Base-by-base conservation (phyloP, 2,113 vertebrate genomes). In the Brevimyrus niger region DNA sequence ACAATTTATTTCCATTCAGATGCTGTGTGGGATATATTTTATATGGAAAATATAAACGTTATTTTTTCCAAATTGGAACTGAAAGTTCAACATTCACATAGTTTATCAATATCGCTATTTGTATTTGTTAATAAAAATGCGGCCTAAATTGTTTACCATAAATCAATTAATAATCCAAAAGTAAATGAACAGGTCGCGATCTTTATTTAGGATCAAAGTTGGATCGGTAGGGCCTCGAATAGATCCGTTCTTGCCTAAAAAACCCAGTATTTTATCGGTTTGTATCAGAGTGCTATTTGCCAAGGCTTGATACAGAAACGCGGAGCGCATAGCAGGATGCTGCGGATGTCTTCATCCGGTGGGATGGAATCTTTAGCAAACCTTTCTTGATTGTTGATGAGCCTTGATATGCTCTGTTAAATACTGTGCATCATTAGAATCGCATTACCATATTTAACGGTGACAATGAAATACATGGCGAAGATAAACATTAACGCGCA, bases 111-210 rank as follows among this genome's bases (percentile, higher is more conserved):
- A 21, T 88, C 65, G 90, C 90, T 92, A 91, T 93, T 93, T 93
- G 92, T 92, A 91, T 90, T 90, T 80, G 92, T 92, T 90, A 92
- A 93, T 92, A 92, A 92, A 91, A 87, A 93, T 93, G 92, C 90
- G 90, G 91, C 92, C 91, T 91, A 93, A 90, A 92, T 92, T 84
- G 91, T 91, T 92, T n/a, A n/a, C 91, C 91, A 92, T 92, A 92
- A 92, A 92, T 92, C 91, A 93, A 88, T 93, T 92, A 92, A 93
- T 91, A 91, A 83, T 90, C 89, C 86, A 88, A 91, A 84, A 90
- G 89, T 87, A 91, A 91, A 91, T 90, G 88, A 91, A 91, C 88
- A 87, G 90, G 90, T 27, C 53, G 51, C 31, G 44, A 42, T 91
- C 46, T 89, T 92, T 91, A 92, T 93, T 92, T 89, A 86, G 83